Evolutionary conservation across 2,888 invertebrate genomes (phyloP).

Genomic region (Patella depressa): DNA sequence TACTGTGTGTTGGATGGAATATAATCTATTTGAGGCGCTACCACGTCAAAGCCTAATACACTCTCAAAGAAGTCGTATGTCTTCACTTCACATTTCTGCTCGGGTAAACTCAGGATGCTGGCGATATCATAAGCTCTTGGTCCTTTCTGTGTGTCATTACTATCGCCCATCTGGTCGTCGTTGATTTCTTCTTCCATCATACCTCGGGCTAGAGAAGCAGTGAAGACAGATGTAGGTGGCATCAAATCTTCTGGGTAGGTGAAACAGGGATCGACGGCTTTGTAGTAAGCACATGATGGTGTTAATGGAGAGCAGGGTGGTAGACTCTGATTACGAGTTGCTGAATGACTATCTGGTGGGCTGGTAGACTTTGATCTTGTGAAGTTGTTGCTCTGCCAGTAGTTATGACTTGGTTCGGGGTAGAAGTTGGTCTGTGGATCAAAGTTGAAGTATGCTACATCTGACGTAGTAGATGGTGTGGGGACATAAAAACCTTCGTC

Average conservation of each 20-base stretch:
- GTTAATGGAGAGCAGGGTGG: neutral
- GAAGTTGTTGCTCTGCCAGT: too few species aligned
- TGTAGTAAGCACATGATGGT: conserved; percentile 1
- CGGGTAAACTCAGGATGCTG: neutral
- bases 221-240: neutral
- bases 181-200: neutral
- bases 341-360: neutral
- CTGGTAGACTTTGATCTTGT: too few species aligned
- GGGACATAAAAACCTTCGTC: neutral
- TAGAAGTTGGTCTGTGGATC: neutral
- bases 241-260: neutral
- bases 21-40: too few species aligned
- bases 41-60: neutral
- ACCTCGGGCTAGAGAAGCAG: neutral
- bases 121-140: neutral
- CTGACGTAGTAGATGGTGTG: neutral
- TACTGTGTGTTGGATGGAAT: too few species aligned
- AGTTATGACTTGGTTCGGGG: too few species aligned
- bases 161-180: neutral
- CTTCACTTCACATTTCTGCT: neutral
- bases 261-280: neutral
- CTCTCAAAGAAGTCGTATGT: neutral
- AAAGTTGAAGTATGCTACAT: neutral
- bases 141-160: neutral
- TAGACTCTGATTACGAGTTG: neutral